Conservation (phyloP, 1,140 invertebrate genomes). For the Solenopsis invicta region DNA sequence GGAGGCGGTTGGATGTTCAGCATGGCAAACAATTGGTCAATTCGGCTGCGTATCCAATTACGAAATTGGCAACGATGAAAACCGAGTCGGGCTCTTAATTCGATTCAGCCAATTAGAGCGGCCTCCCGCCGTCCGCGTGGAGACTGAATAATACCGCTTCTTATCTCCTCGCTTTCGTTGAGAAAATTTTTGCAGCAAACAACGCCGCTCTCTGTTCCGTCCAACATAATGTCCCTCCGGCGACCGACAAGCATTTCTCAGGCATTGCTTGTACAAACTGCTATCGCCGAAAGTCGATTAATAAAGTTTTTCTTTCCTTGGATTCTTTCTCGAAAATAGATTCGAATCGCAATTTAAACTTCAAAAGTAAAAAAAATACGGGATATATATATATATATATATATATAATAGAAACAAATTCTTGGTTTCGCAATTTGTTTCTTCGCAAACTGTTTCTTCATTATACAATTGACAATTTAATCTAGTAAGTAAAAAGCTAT, state of each 20-base stretch:
- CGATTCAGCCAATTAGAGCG: conserved; percentile 83
- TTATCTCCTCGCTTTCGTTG: conserved; percentile 5
- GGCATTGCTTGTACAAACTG: not conserved
- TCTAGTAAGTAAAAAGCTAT: conserved; percentile 3
- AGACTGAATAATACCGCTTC: conserved; percentile 33
- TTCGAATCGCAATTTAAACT: conserved; percentile 27
- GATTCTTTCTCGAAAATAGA: not conserved
- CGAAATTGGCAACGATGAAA: conserved; percentile 80
- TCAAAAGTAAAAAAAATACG: conserved; percentile 12
- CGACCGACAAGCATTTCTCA: not conserved
- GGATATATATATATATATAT: not conserved
- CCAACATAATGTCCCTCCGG: not conserved
- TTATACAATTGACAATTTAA: conserved; percentile 15
- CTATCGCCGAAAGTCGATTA: conserved; percentile 5
- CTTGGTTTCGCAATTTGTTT: not conserved
- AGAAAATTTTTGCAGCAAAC: conserved; percentile 37
- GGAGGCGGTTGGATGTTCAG: conserved; percentile 80
- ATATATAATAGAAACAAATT: not conserved
- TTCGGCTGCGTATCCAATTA: conserved; percentile 82
- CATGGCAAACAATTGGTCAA: conserved; percentile 84
- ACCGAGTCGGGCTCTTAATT: conserved; percentile 80
- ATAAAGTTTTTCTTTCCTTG: conserved; percentile 6
- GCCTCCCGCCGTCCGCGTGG: not conserved
- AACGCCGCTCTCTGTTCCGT: not conserved
- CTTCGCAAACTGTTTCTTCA: not conserved